Conservation (phyloP, 1,140 invertebrate species). For the Gonatopus flavifemur region DNA sequence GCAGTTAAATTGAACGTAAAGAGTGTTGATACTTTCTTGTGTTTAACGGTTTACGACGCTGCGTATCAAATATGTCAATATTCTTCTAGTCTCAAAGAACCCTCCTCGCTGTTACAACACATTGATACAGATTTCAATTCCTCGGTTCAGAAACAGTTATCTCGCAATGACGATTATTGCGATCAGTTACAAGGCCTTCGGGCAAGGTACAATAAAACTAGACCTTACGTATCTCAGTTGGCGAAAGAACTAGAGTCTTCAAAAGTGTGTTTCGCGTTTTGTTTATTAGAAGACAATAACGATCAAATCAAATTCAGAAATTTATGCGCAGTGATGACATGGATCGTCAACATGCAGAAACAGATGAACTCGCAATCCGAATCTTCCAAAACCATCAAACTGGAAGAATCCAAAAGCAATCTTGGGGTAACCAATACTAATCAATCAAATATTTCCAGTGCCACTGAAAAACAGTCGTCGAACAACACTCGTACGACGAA, state of each 20-base stretch:
- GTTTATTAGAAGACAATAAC: not conserved
- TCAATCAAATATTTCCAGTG: no score
- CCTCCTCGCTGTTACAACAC: not conserved
- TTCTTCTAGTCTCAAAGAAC: no score
- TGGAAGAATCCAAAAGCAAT: no score
- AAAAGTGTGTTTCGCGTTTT: no score
- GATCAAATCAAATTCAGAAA: not conserved
- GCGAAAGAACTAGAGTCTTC: not conserved
- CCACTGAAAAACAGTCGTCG: no score
- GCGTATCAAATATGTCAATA: conserved; percentile 17
- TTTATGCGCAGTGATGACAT: no score
- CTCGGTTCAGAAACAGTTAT: not conserved
- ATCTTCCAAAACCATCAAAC: no score
- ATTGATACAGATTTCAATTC: not conserved
- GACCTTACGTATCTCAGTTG: not conserved
- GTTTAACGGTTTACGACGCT: conserved; percentile 24
- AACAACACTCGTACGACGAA: no score
- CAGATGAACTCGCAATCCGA: no score
- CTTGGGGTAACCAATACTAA: no score
- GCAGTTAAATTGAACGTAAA: not conserved
- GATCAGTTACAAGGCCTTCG: conserved; percentile 1
- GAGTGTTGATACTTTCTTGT: conserved; percentile 6
- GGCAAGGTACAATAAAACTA: not conserved
- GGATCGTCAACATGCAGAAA: no score
- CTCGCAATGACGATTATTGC: not conserved